phyloP scores from a whole-genome alignment of 2,888 invertebrate species.

The Nebria salina region DNA sequence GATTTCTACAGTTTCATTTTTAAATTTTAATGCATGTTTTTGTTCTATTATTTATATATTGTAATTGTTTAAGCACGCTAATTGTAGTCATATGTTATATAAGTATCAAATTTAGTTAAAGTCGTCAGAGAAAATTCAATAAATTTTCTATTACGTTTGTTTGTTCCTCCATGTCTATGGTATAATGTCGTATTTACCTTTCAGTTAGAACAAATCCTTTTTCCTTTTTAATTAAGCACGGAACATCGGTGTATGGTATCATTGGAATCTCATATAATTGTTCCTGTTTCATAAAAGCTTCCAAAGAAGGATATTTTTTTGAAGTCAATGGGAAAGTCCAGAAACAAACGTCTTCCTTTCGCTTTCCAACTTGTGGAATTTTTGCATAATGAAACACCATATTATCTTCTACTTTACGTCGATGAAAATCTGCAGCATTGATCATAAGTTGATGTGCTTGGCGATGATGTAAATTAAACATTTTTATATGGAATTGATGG shows the following conservation, averaged over 20 bases:
- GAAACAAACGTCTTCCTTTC: constrained; percentile 58
- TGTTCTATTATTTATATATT: too few species aligned
- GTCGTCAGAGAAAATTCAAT: too few species aligned
- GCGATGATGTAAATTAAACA: constrained; percentile 51
- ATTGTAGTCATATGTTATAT: too few species aligned
- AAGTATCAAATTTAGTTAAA: too few species aligned
- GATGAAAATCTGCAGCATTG: constrained; percentile 54
- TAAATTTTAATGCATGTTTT: too few species aligned
- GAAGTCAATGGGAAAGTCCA: constrained; percentile 55
- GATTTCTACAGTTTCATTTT: too few species aligned
- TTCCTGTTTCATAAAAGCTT: constrained; percentile 47
- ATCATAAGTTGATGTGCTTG: constrained; percentile 54
- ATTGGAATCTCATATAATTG: constrained; percentile 49
- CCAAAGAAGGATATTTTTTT: constrained; percentile 50
- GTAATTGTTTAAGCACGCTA: too few species aligned
- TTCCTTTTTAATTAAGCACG: constrained; percentile 51
- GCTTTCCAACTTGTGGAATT: constrained; percentile 55
- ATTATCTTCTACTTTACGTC: constrained; percentile 55
- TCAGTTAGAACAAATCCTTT: constrained; percentile 48
- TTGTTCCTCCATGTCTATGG: too few species aligned
- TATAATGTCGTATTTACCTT: neutral
- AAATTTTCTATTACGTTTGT: too few species aligned
- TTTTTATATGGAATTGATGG: constrained; percentile 51
- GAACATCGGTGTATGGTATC: constrained; percentile 50
- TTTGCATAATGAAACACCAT: constrained; percentile 54